These are phyloP conservation scores for Cheirogaleus major DNA, from an alignment of 2,797 vertebrate species.

Conservation along the genomic window DNA sequence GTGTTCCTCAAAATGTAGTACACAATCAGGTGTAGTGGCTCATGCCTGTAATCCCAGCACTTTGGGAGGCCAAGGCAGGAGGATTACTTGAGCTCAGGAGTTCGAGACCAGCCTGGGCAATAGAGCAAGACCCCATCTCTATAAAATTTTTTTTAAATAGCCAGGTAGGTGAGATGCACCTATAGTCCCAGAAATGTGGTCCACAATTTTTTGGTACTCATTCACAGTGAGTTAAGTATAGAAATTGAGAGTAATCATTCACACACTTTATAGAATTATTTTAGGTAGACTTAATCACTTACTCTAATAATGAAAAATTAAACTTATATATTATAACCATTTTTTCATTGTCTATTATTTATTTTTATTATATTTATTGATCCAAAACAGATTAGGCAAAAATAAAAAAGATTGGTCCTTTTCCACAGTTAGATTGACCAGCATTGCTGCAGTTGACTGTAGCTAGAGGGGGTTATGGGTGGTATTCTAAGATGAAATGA, in stretches of 20 bases:
- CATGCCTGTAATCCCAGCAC: too few relatives aligned
- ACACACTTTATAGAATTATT: not conserved
- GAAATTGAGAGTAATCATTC: not conserved
- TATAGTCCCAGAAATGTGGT: too few relatives aligned
- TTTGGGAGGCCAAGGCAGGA: too few relatives aligned
- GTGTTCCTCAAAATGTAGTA: not conserved
- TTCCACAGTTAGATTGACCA: not conserved
- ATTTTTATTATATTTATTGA: not conserved
- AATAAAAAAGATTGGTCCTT: not conserved
- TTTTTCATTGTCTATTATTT: not conserved
- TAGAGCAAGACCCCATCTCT: too few relatives aligned
- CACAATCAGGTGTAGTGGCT: too few relatives aligned
- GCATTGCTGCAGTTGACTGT: not conserved
- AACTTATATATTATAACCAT: not conserved
- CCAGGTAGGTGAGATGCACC: too few relatives aligned
- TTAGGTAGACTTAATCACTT: not conserved
- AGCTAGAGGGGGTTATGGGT: not conserved
- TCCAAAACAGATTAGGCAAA: not conserved
- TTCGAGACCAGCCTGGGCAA: too few relatives aligned
- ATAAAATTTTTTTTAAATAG: too few relatives aligned
- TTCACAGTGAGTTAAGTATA: not conserved
- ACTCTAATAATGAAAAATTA: not conserved
- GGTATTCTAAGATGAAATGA: not conserved
- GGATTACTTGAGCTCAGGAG: too few relatives aligned
- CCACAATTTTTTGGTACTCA: not conserved